These are phyloP conservation scores for Speoplatyrhinus poulsoni DNA, from an alignment of 2,113 vertebrate genomes.

Conservation along the genomic window DNA sequence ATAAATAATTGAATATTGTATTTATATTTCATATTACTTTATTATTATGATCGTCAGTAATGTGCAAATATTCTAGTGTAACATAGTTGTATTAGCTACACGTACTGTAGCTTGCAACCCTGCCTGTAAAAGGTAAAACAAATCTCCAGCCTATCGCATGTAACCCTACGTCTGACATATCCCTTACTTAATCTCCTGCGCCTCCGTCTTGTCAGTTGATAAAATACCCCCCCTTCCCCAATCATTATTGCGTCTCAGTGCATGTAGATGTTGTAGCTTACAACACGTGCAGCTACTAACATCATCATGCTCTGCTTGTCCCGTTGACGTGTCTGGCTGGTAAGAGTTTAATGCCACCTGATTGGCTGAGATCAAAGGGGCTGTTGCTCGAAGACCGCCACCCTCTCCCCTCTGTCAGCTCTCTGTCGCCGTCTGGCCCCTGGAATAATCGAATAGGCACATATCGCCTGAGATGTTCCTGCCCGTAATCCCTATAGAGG, in stretches of 20 bases:
- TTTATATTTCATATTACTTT: too few species aligned
- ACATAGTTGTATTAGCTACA: too few species aligned
- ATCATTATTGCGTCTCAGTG: constrained; percentile 65
- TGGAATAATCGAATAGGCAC: constrained; percentile 70
- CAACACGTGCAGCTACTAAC: constrained; percentile 57
- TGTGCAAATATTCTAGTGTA: too few species aligned
- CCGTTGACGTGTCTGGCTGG: constrained; percentile 54
- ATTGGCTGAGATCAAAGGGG: constrained; percentile 60
- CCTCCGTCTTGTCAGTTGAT: constrained; percentile 69
- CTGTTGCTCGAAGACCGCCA: constrained; percentile 55
- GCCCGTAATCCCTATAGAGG: background rate
- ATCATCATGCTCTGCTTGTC: constrained; percentile 43
- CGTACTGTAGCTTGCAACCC: too few species aligned
- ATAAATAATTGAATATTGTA: too few species aligned
- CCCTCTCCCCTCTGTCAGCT: constrained; percentile 44
- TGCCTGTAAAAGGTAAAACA: background rate
- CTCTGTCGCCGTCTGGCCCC: constrained; percentile 52
- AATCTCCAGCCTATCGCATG: constrained; percentile 37
- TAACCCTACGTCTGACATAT: constrained; percentile 57
- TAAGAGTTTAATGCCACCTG: constrained; percentile 61
- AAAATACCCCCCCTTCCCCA: constrained; percentile 63
- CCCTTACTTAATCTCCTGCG: constrained; percentile 57
- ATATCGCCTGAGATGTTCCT: constrained; percentile 46
- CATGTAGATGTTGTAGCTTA: constrained; percentile 56
- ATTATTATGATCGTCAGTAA: too few species aligned